phyloP scores from a whole-genome alignment of 2,113 vertebrate species.

The Aythya baeri region DNA sequence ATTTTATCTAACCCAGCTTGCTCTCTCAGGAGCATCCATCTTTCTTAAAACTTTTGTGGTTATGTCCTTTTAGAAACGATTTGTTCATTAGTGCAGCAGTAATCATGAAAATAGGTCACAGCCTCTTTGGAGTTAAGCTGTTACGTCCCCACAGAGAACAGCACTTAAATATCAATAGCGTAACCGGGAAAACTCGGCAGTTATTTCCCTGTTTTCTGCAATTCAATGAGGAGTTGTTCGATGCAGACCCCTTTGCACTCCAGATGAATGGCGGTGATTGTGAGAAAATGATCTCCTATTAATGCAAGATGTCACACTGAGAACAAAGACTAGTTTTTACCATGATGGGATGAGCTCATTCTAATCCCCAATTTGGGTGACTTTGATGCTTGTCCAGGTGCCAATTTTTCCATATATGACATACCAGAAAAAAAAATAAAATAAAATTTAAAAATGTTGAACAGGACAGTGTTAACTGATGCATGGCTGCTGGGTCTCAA shows the following conservation, averaged over 20 bases:
- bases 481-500: constrained; percentile 36
- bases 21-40: not conserved
- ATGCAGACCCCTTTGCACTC: constrained; percentile 61
- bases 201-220: constrained; percentile 77
- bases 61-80: constrained; percentile 33
- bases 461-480: constrained; percentile 30
- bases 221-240: constrained; percentile 84
- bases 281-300: constrained; percentile 78
- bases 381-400: constrained; percentile 75
- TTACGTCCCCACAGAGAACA: constrained; percentile 53
- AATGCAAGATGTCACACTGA: constrained; percentile 72
- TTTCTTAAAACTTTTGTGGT: constrained; percentile 8
- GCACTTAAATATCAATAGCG: constrained; percentile 78
- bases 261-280: constrained; percentile 85
- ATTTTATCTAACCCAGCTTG: not conserved
- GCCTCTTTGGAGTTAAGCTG: constrained; percentile 68
- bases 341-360: constrained; percentile 81
- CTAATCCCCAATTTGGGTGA: constrained; percentile 64
- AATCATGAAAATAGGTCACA: constrained; percentile 78
- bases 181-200: constrained; percentile 77
- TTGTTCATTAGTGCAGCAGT: constrained; percentile 68
- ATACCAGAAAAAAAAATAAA: constrained; percentile 27
- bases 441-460: not conserved
- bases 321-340: constrained; percentile 82
- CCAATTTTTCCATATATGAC: constrained; percentile 65